phyloP scores from a whole-genome alignment of 2,113 vertebrate genomes.

The Girardinichthys multiradiatus region DNA sequence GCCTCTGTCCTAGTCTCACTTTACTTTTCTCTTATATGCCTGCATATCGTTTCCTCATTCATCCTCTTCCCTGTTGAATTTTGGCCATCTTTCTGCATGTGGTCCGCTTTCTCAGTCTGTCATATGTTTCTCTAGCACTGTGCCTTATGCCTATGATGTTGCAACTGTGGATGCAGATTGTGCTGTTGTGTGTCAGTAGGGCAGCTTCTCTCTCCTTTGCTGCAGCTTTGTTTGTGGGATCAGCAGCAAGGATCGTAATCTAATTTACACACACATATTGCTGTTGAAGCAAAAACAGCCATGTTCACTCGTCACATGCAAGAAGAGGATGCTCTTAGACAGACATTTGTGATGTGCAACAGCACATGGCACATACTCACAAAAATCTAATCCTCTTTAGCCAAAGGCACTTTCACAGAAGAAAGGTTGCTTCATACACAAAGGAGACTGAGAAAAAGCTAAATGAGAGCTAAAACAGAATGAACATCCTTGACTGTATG shows the following conservation, averaged over 20 bases:
- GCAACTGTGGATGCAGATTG: constrained; percentile 47
- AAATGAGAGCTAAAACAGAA: not conserved
- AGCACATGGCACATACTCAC: constrained; percentile 7
- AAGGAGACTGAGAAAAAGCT: not conserved
- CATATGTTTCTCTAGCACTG: constrained; percentile 38
- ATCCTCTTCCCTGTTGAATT: constrained; percentile 22
- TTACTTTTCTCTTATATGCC: constrained; percentile 41
- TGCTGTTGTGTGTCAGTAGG: constrained; percentile 77
- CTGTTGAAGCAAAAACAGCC: constrained; percentile 34
- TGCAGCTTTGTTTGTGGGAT: constrained; percentile 63
- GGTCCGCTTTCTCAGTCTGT: constrained; percentile 9
- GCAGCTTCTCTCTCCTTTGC: constrained; percentile 54
- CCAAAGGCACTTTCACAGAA: constrained; percentile 24
- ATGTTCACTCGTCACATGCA: constrained; percentile 30
- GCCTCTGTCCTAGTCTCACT: constrained; percentile 32
- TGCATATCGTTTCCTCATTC: constrained; percentile 35
- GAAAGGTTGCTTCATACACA: not conserved
- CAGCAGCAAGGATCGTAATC: constrained; percentile 71
- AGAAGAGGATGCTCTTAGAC: not conserved
- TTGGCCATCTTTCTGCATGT: constrained; percentile 18
- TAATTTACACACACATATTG: constrained; percentile 58
- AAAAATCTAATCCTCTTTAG: constrained; percentile 30
- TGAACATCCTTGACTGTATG: not conserved
- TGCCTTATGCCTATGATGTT: constrained; percentile 62
- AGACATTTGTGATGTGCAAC: constrained; percentile 1